Evolutionary conservation across 2,113 vertebrate species (phyloP).

Genomic region (Nothoprocta pentlandii): DNA sequence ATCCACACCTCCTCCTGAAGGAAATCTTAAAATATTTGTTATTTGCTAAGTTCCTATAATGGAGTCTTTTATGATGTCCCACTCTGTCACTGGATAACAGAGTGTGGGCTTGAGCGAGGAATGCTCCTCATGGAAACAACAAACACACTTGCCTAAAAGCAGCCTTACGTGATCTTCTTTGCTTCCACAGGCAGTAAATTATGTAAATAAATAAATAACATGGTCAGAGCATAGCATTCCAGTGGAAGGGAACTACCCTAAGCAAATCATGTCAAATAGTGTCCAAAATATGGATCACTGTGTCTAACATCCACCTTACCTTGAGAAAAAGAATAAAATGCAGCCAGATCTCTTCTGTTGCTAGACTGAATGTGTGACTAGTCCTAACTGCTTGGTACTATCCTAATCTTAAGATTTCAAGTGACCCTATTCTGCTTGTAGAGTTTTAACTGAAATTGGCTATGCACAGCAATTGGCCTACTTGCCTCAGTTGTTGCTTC

Average conservation of each 20-base stretch:
- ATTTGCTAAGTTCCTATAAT: not conserved
- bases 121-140: not conserved
- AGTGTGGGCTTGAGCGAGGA: not conserved
- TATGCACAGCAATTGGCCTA: not conserved
- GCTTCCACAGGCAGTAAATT: not conserved
- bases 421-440: not conserved
- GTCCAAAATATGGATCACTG: not conserved
- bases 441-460: not conserved
- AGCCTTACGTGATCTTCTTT: not conserved
- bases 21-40: not conserved
- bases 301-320: slow-evolving; percentile 27
- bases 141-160: not conserved
- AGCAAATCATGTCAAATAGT: not conserved
- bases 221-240: not conserved
- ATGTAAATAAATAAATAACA: not conserved
- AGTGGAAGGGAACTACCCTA: not conserved
- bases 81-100: not conserved
- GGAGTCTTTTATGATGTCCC: not conserved
- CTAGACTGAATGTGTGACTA: not conserved
- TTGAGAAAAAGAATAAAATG: not conserved
- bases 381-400: not conserved
- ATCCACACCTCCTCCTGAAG: not conserved
- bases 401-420: not conserved
- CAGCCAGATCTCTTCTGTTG: not conserved
- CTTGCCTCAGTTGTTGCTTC: not conserved